Conservation (phyloP, 1,140 invertebrate genomes). For the Hycleus phaleratus region DNA sequence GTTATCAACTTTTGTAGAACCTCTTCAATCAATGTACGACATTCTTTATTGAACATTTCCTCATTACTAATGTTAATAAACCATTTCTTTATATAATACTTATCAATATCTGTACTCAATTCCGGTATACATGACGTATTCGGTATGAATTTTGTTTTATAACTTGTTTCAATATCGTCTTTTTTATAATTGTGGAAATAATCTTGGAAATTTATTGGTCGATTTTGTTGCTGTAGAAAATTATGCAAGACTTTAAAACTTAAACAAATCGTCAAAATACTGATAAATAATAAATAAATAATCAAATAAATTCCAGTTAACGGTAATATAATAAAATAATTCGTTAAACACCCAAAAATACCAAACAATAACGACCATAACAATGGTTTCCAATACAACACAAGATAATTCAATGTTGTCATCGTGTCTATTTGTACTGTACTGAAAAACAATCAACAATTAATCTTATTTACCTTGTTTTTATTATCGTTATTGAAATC, state of each 20-base stretch:
- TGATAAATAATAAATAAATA: conserved; percentile 1
- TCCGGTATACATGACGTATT: conserved; percentile 24
- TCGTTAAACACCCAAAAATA: conserved; percentile 3
- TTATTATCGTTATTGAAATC: no score
- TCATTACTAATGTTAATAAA: conserved; percentile 33
- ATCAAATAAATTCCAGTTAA: conserved; percentile 5
- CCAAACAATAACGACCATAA: conserved; percentile 1
- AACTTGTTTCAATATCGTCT: no score
- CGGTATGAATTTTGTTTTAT: not conserved
- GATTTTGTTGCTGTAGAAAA: not conserved
- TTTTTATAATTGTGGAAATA: not conserved
- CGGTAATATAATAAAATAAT: not conserved
- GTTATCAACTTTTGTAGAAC: conserved; percentile 28
- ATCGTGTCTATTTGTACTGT: no score
- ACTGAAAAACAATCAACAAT: no score
- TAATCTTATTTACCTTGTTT: no score
- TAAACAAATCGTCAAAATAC: not conserved
- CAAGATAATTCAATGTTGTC: not conserved
- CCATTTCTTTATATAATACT: conserved; percentile 35
- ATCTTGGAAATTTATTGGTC: not conserved
- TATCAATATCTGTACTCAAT: conserved; percentile 31
- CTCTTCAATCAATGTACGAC: conserved; percentile 28
- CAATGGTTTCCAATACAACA: conserved; percentile 5
- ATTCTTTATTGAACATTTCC: conserved; percentile 30
- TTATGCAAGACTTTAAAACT: conserved; percentile 5